These are phyloP conservation scores for Cyclura pinguis DNA, from an alignment of 2,797 vertebrate genomes.

Conservation along the genomic window DNA sequence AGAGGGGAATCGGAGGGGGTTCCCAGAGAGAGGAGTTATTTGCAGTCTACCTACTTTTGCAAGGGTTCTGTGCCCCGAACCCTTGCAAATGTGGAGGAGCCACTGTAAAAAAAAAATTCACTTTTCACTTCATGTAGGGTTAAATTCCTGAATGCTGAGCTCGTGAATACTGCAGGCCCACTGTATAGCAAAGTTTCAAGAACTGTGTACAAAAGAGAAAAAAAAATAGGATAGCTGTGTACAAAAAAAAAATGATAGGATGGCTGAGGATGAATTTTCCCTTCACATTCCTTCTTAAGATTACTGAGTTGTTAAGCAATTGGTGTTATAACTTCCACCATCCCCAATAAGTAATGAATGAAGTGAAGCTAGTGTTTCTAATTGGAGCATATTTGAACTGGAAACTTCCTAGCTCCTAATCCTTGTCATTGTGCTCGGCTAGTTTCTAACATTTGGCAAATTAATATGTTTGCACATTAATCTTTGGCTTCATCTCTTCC, in stretches of 20 bases:
- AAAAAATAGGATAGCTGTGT: neutral
- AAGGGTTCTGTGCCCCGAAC: too few relatives aligned
- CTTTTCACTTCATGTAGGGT: too few relatives aligned
- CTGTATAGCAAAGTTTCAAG: neutral
- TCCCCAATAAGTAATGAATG: neutral
- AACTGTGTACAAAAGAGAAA: neutral
- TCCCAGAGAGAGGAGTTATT: too few relatives aligned
- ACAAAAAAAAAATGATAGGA: neutral
- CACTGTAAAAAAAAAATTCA: too few relatives aligned
- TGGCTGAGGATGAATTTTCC: neutral
- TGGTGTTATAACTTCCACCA: neutral
- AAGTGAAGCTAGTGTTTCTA: neutral
- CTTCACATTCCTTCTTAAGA: neutral
- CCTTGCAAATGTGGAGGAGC: too few relatives aligned
- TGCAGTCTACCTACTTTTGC: too few relatives aligned
- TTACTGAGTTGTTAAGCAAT: neutral
- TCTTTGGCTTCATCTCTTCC: conserved; percentile 16
- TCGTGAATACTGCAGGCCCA: too few relatives aligned
- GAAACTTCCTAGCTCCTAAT: neutral
- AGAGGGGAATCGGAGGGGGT: too few relatives aligned
- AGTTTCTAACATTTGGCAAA: neutral
- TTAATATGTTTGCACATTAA: conserved; percentile 37
- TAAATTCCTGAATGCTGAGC: too few relatives aligned
- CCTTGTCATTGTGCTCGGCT: neutral
- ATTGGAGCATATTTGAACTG: conserved; percentile 3